These are phyloP conservation scores for Eupithecia vulgata DNA, from an alignment of 2,888 invertebrate genomes.

Conservation along the genomic window DNA sequence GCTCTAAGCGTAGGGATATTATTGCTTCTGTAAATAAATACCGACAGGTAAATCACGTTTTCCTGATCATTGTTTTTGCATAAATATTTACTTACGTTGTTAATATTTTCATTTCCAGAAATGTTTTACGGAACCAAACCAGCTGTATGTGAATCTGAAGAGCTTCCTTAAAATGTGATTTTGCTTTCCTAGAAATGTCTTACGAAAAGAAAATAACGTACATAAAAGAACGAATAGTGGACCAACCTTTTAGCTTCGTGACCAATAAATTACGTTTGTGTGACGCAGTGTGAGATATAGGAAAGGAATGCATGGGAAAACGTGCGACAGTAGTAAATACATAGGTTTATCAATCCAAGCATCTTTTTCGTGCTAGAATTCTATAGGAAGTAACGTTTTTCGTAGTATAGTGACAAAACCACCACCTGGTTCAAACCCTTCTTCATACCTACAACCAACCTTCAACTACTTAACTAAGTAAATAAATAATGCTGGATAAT, in stretches of 20 bases:
- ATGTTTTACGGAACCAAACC: background rate
- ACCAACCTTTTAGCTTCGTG: conserved; percentile 35
- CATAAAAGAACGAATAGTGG: conserved; percentile 35
- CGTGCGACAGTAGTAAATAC: background rate
- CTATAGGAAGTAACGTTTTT: background rate
- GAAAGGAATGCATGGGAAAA: conserved; percentile 23
- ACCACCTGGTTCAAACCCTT: too few relatives aligned
- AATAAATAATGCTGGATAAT: too few relatives aligned
- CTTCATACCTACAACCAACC: too few relatives aligned
- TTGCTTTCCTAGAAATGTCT: conserved; percentile 12
- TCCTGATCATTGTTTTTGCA: background rate
- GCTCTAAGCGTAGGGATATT: background rate
- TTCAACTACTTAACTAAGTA: too few relatives aligned
- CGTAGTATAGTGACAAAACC: background rate
- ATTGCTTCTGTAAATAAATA: background rate
- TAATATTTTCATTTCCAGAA: background rate
- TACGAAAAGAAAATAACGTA: conserved; percentile 31
- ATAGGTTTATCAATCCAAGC: background rate
- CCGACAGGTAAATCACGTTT: background rate
- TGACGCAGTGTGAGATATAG: conserved; percentile 31
- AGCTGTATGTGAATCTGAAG: background rate
- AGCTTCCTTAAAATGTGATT: background rate
- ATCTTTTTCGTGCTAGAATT: background rate
- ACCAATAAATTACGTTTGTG: conserved; percentile 36
- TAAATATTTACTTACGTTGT: background rate